phyloP scores from a whole-genome alignment of 1,140 invertebrate genomes.

The Neelides sp. region DNA sequence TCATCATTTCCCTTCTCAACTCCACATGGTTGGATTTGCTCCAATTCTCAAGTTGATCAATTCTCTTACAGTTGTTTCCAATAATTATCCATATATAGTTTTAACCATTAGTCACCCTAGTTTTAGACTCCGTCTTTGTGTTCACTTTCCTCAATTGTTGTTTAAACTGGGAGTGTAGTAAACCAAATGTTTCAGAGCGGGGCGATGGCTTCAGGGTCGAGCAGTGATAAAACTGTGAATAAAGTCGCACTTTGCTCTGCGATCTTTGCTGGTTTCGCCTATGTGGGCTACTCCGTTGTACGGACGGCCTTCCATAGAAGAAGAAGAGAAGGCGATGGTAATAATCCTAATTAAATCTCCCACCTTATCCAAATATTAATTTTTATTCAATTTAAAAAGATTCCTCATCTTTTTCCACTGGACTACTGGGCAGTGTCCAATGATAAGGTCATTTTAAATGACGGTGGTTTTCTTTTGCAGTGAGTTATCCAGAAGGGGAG shows the following conservation, averaged over 20 bases:
- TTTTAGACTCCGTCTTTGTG: no score
- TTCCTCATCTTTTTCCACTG: not conserved
- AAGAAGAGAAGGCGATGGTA: slow-evolving; percentile 33
- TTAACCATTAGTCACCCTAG: no score
- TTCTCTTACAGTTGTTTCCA: no score
- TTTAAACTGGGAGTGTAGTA: no score
- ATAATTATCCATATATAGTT: no score
- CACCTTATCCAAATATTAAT: not conserved
- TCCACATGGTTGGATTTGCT: no score
- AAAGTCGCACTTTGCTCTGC: slow-evolving; percentile 43
- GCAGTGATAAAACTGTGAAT: slow-evolving; percentile 36
- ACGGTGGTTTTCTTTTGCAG: slow-evolving; percentile 28
- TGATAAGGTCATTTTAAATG: slow-evolving; percentile 1
- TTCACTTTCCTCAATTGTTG: no score
- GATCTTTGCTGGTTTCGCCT: slow-evolving; percentile 44
- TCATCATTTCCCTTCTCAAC: no score
- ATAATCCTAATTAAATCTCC: slow-evolving; percentile 5
- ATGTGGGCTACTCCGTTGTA: slow-evolving; percentile 43
- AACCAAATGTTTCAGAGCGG: no score
- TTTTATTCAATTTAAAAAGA: not conserved
- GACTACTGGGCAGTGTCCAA: not conserved
- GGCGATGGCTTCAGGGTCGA: slow-evolving; percentile 21
- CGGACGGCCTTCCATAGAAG: slow-evolving; percentile 41
- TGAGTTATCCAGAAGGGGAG: slow-evolving; percentile 34
- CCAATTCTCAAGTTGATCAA: no score